Evolutionary conservation across 2,797 vertebrate genomes (phyloP).

Genomic region (Threskiornis aethiopicus): DNA sequence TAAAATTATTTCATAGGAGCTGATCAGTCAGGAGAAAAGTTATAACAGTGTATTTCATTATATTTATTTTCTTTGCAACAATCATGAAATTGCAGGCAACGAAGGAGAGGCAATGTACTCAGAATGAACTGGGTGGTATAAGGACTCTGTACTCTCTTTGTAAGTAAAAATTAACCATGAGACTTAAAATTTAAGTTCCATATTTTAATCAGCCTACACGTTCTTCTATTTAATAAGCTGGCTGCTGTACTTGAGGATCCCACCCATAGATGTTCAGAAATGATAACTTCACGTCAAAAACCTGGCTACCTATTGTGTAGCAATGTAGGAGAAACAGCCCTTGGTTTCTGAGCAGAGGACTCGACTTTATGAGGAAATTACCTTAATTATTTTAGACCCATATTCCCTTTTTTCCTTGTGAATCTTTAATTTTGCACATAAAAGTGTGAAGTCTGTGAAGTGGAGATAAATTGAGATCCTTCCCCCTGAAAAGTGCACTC

Average conservation of each 20-base stretch:
- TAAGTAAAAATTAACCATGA: not conserved
- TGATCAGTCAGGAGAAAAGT: not conserved
- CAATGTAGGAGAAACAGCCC: not conserved
- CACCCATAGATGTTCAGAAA: not conserved
- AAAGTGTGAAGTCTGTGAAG: not conserved
- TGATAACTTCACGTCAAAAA: not conserved
- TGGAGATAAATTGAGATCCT: not conserved
- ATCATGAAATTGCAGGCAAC: slow-evolving; percentile 24
- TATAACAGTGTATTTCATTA: not conserved
- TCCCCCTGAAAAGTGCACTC: not conserved
- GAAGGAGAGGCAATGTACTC: not conserved
- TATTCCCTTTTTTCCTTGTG: not conserved
- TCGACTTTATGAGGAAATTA: not conserved
- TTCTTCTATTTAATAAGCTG: slow-evolving; percentile 13
- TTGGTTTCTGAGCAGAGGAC: not conserved
- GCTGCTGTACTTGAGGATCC: not conserved
- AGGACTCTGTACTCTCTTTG: not conserved
- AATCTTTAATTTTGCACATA: not conserved
- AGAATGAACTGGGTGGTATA: slow-evolving; percentile 28
- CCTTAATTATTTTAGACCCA: not conserved
- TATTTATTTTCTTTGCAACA: slow-evolving; percentile 37
- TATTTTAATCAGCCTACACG: not conserved
- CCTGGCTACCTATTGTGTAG: not conserved
- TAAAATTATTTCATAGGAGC: not conserved
- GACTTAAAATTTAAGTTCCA: not conserved